Evolutionary conservation across 2,888 invertebrate genomes (phyloP).

Genomic region (Drepanosiphum platanoidis): DNA sequence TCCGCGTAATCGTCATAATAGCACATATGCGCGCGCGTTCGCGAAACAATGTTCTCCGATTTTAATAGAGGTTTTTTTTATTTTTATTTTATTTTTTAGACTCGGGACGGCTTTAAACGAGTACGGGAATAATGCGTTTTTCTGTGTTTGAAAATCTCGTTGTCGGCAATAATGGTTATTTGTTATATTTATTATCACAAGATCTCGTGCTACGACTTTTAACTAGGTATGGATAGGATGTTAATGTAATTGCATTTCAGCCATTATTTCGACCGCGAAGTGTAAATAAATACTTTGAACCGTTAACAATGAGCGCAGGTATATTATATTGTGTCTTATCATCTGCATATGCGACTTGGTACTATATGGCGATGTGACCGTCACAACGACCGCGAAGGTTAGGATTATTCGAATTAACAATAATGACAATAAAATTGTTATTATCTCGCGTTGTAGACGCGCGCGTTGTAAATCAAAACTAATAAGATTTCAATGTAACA

Average conservation of each 20-base stretch:
- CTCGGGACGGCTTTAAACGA: no score
- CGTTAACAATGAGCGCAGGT: slow-evolving; percentile 1
- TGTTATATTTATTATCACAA: background rate
- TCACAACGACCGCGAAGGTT: background rate
- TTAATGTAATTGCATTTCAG: background rate
- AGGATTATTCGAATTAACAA: background rate
- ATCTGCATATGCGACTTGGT: background rate
- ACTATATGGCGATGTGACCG: background rate
- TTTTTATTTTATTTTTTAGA: no score
- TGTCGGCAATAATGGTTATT: background rate
- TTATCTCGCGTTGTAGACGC: background rate
- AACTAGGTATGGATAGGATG: background rate
- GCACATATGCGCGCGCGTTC: background rate
- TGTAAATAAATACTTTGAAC: background rate
- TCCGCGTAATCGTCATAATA: no score
- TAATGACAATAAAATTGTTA: background rate
- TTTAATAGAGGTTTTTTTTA: background rate
- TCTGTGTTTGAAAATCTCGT: background rate
- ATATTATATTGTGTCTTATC: slow-evolving; percentile 10
- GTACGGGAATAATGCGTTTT: no score
- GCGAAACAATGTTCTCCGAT: background rate
- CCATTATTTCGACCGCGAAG: background rate
- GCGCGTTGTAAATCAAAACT: background rate
- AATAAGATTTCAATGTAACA: background rate
- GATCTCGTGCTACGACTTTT: background rate